A percentile compares a stretch with the other conserved stretches of the same genome.
Conservation (phyloP, 1,140 invertebrate genomes). For the Drosophila orena region DNA sequence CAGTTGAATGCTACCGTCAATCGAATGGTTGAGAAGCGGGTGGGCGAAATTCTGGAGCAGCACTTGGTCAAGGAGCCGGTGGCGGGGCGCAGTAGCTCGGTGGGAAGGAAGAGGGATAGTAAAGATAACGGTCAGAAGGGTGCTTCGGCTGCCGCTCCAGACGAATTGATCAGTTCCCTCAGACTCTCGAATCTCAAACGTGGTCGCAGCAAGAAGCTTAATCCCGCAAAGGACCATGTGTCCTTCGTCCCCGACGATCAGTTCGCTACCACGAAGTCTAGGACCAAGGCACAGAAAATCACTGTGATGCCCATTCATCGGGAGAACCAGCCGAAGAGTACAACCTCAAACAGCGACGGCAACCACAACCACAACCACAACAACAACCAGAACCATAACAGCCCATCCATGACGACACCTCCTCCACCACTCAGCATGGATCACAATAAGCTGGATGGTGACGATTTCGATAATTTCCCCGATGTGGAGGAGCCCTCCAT, state of each 20-base stretch:
- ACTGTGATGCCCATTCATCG: constrained; percentile 7
- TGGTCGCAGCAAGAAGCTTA: neutral
- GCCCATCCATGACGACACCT: neutral
- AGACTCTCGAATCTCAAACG: neutral
- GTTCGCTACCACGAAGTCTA: neutral
- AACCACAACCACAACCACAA: too few relatives aligned
- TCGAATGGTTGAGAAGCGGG: constrained; percentile 36
- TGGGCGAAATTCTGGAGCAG: constrained; percentile 2
- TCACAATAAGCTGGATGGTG: neutral
- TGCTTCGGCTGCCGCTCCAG: neutral
- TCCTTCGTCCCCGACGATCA: neutral
- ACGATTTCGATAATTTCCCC: neutral
- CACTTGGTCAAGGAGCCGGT: neutral
- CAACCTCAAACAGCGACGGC: neutral
- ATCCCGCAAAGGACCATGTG: neutral
- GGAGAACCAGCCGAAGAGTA: neutral
- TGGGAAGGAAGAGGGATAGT: neutral
- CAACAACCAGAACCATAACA: too few relatives aligned
- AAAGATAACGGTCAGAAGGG: neutral
- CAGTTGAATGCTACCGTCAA: neutral
- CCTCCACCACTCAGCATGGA: neutral
- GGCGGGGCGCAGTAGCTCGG: neutral
- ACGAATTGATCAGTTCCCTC: neutral
- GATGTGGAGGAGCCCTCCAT: constrained; percentile 22
- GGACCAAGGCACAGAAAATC: neutral